Percentiles rank a stretch among this genome's conserved stretches.
phyloP scores from a whole-genome alignment of 2,797 vertebrate species.

The Coregonus sp. region DNA sequence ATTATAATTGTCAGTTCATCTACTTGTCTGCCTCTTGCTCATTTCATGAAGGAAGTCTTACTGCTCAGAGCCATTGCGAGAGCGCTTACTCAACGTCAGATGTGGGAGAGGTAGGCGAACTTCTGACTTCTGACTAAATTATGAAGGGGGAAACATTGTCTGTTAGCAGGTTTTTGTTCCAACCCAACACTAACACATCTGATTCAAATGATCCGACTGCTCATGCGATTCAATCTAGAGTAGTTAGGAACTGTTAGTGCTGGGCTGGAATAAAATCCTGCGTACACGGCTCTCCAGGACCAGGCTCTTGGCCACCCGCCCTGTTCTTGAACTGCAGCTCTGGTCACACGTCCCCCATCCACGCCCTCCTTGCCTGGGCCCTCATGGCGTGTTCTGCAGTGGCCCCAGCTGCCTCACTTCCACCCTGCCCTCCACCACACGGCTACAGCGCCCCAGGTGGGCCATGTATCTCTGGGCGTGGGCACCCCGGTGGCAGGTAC shows the following conservation, averaged over 20 bases:
- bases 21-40: no score
- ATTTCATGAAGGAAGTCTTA: no score
- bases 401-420: background rate
- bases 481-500: slow-evolving; percentile 40
- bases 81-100: no score
- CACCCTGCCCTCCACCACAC: background rate
- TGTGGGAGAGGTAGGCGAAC: no score
- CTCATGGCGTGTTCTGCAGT: background rate
- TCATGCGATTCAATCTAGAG: no score
- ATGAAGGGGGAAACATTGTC: no score
- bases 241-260: background rate
- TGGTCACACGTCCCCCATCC: background rate
- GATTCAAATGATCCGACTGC: no score
- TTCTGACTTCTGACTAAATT: no score
- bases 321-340: background rate
- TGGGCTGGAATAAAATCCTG: background rate
- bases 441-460: slow-evolving; percentile 14
- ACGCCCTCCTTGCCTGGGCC: background rate
- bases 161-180: no score
- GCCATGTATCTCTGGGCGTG: slow-evolving; percentile 17
- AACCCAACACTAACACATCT: no score
- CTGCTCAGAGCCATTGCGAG: no score
- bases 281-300: background rate
- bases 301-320: background rate
- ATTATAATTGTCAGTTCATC: no score